Evolutionary conservation across 2,797 vertebrate genomes (phyloP), one percentile per base, ranked within the genome.

Genomic region (Cyclura pinguis): DNA sequence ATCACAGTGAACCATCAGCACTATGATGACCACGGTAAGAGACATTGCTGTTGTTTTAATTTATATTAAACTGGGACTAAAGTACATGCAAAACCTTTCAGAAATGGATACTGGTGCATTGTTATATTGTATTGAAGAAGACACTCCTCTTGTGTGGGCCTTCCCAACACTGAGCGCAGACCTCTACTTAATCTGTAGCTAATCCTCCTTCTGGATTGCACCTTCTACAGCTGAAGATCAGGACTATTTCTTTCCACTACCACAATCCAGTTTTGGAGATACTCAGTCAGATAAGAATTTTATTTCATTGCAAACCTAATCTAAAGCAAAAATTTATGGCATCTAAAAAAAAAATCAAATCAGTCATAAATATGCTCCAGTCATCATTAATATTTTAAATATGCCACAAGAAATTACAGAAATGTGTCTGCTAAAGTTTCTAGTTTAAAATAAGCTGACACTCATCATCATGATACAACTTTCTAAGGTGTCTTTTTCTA

Each of bases 1-100:
- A 93, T 98, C 50, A 87, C 94, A 14, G 93, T 98, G 9, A 9
- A 0, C 35, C 32, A n/a, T 27, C 80, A 0, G 0, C 16, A 7
- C 27, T 0, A 3, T 0, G 0, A 5, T 2, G 35, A 0, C 32
- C 38, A 52, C 88, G 96, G 96, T 96, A 88, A 84, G 93, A 32
- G 0, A 4, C 20, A 13, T 5, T 69, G 27, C 20, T 69, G 67
- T 67, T 29, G 67, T 69, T 69, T 69, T 32, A 29, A 69, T 69
- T 69, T 69, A 69, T 69, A 29, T 27, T 9, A 69, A 69, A 69
- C 27, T 29, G 64, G 64, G 64, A 69, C 29, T 69, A 27, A 67
- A 9, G 64, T 67, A 67, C 24, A 29, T 5, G 0, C 0, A 1
- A 14, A 5, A 35, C 50, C 0, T 50, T 72, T 85, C 76, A 81